Percentiles rank a stretch among this genome's conserved stretches.
Evolutionary conservation across 2,113 vertebrate genomes (phyloP).

Genomic region (Oxyruncus cristatus): DNA sequence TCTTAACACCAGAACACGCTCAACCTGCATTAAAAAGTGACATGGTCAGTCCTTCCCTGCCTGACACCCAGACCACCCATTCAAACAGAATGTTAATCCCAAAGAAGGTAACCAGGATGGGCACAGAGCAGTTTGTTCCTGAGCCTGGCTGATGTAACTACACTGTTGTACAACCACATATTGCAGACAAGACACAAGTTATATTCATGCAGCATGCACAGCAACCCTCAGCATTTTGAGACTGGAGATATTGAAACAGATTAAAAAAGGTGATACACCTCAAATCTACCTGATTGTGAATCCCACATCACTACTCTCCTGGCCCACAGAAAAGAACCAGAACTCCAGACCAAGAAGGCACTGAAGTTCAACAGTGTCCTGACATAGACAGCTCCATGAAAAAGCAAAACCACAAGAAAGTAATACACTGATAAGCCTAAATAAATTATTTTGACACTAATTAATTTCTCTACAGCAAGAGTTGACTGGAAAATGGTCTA

Average conservation of each 20-base stretch:
- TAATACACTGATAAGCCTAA: not conserved
- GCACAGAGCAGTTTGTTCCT: not conserved
- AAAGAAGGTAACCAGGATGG: not conserved
- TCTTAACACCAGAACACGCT: not conserved
- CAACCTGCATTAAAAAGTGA: not conserved
- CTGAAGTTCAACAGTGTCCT: not conserved
- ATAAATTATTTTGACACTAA: not conserved
- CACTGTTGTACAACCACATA: not conserved
- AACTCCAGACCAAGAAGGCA: not conserved
- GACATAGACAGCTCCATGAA: not conserved
- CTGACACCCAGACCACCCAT: not conserved
- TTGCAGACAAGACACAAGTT: not conserved
- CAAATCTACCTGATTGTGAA: not conserved
- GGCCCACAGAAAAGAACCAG: not conserved
- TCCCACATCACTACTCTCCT: not conserved
- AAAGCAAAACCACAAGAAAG: not conserved
- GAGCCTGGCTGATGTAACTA: not conserved
- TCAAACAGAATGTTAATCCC: not conserved
- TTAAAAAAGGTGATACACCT: not conserved
- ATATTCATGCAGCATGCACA: fast-evolving
- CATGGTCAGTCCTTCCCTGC: not conserved
- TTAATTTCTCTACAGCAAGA: not conserved
- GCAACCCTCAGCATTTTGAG: not conserved
- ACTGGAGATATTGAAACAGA: not conserved
- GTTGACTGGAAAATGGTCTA: not conserved